Percentiles rank a stretch among this genome's conserved stretches.
These are phyloP conservation scores for Drosophila tripunctata DNA, from an alignment of 2,888 invertebrate species.

Conservation along the genomic window DNA sequence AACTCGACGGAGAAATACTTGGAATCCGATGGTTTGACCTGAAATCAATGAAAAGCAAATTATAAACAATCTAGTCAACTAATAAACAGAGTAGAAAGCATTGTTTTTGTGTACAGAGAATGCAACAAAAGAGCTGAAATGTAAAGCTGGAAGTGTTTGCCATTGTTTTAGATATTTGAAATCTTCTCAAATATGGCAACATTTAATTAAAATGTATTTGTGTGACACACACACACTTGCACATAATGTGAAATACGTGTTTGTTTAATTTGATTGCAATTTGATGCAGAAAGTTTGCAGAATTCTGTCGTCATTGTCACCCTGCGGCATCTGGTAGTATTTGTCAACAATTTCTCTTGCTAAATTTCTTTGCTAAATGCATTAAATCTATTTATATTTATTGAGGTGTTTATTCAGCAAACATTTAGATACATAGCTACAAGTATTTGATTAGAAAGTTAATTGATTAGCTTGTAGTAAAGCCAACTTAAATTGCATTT, in stretches of 20 bases:
- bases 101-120: neutral
- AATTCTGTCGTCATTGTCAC: slow-evolving; percentile 33
- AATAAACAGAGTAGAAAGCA: neutral
- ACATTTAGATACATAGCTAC: neutral
- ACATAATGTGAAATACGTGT: slow-evolving; percentile 9
- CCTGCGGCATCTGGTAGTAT: neutral
- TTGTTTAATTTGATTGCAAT: slow-evolving; percentile 36
- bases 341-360: neutral
- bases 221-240: slow-evolving; percentile 11
- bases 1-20: slow-evolving; percentile 77
- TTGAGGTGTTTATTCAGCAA: slow-evolving; percentile 2
- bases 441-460: neutral
- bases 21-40: slow-evolving; percentile 83
- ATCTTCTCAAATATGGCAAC: too few relatives aligned
- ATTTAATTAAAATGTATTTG: slow-evolving; percentile 51
- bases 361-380: slow-evolving; percentile 5
- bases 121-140: neutral
- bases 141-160: too few relatives aligned
- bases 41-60: slow-evolving; percentile 19
- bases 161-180: too few relatives aligned
- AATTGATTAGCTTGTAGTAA: slow-evolving; percentile 26
- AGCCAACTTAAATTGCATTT: slow-evolving; percentile 5
- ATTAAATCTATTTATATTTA: slow-evolving; percentile 3
- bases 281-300: slow-evolving; percentile 25
- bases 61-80: slow-evolving; percentile 21